Evolutionary conservation across 1,140 invertebrate species (phyloP), one percentile per base, ranked within the genome.

Genomic region (Euglossa dilemma): DNA sequence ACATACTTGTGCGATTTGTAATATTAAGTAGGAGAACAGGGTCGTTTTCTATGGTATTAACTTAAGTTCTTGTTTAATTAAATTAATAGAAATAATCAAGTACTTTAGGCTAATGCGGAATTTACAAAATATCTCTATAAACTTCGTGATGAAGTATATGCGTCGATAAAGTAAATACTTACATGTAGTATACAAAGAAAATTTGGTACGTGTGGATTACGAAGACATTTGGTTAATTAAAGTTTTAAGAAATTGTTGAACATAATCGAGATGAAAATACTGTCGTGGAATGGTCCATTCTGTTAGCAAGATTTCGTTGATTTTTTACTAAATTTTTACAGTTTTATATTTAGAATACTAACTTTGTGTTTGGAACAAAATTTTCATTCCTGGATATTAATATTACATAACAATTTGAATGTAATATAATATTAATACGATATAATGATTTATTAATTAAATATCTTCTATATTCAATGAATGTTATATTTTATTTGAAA

Each of bases 51-150:
- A 2, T n/a, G 20, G 43, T 52, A 12, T 47, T 80, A 63, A 63
- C 57, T 54, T 73, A 73, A 54, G 4, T 54, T 64, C 28, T 2
- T 28, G 25, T 50, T 81, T 14, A n/a, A 82, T 76, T 76, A 73
- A 73, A 50, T 78, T 54, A 73, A 45, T 67, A 28, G 16, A 80
- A 47, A 63, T 18, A 54, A 69, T 67, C 72, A 70, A 86, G 79
- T 72, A 83, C 36, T 61, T 69, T 47, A 59, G 47, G 45, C 52
- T 79, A n/a, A 70, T 25, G 50, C 25, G 20, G 63, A 56, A 72
- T 79, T 72, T 80, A 80, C 28, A 83, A 84, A 28, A 61, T 52
- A n/a, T 28, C 28, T 16, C 28, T 16, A 64, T 76, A 47, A 18
- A 76, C 59, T 76, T 14, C 9, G 20, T 64, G 47, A 16, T 61